Evolutionary conservation across 2,888 invertebrate genomes (phyloP), one percentile per base, ranked within the genome.

Genomic region (Athalia cordata): DNA sequence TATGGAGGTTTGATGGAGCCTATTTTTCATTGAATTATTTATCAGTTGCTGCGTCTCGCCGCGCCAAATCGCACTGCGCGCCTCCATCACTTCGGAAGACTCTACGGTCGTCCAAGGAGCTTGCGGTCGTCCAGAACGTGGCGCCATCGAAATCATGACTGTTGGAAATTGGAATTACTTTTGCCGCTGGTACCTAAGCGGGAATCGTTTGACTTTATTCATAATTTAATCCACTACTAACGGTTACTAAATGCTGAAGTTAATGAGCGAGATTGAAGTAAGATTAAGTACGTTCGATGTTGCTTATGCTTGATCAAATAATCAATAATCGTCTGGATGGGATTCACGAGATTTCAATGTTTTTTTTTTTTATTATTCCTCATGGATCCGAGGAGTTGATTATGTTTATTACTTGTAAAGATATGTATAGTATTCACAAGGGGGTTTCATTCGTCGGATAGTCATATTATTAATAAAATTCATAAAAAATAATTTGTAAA

Each of bases 361-460:
- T 13, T 62, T 62, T 13, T 72, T 47, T 59, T 13, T 72, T 72
- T 72, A 72, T 72, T 72, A 59, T 72, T 45, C 59, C 80, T 77
- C 78, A 61, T 77, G 70, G 77, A 79, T 77, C 45, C 59, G 45
- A 76, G 72, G 77, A 50, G 68, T 59, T 68, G 77, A 81, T 74
- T 47, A 74, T 50, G 57, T 52, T 50, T 62, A 77, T 68, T 77
- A 62, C 76, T 79, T 65, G 57, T 74, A 80, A 83, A 85, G 83
- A 86, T 87, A 89, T 89, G 85, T 88, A 87, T 88, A 88, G 82
- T 89, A 89, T 88, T 88, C 88, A 89, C 88, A 89, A 86, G 79
- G 80, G 72, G 77, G 70, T 55, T 78, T 72, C n/a, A 13, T 52
- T 29, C 13, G n/a, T 15, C 57, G 11, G 4, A 57, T 57, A 72